Conservation (phyloP, 2,888 invertebrate species). For the Mongoloraphidia duomilia region DNA sequence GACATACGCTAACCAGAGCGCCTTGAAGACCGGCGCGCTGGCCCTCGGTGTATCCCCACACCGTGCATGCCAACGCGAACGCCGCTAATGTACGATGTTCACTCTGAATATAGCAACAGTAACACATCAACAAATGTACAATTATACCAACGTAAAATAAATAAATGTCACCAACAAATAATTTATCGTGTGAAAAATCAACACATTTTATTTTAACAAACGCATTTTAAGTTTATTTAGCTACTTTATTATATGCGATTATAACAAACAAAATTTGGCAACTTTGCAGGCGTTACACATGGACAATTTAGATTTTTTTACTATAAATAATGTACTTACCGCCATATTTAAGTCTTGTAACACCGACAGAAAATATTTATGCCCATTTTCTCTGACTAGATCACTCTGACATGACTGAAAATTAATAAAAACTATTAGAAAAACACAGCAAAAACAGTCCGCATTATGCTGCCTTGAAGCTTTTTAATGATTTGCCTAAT, state of each 20-base stretch:
- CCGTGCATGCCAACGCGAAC: conserved; percentile 87
- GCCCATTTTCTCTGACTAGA: conserved; percentile 82
- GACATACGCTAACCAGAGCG: conserved; percentile 77
- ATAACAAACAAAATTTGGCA: too few species aligned
- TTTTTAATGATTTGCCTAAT: too few species aligned
- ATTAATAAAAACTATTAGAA: conserved; percentile 8
- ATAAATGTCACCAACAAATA: background rate
- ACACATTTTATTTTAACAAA: too few species aligned
- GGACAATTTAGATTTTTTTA: too few species aligned
- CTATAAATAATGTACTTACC: conserved; percentile 35
- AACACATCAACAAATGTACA: background rate
- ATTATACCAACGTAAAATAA: background rate
- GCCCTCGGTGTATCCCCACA: conserved; percentile 74
- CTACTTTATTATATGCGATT: too few species aligned
- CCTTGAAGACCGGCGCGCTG: conserved; percentile 86
- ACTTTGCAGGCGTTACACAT: too few species aligned
- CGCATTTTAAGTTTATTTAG: too few species aligned
- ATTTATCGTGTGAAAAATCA: too few species aligned
- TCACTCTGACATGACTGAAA: conserved; percentile 86
- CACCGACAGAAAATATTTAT: conserved; percentile 87
- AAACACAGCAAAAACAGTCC: too few species aligned
- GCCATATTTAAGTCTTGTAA: conserved; percentile 75
- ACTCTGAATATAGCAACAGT: conserved; percentile 32
- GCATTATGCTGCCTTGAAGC: too few species aligned
- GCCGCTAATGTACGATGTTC: conserved; percentile 87